A percentile compares a stretch with the other conserved stretches of the same genome.
These are phyloP conservation scores for Stichodactyla helianthus DNA, from an alignment of 64 coral and sea anemone genomes.

Conservation along the genomic window DNA sequence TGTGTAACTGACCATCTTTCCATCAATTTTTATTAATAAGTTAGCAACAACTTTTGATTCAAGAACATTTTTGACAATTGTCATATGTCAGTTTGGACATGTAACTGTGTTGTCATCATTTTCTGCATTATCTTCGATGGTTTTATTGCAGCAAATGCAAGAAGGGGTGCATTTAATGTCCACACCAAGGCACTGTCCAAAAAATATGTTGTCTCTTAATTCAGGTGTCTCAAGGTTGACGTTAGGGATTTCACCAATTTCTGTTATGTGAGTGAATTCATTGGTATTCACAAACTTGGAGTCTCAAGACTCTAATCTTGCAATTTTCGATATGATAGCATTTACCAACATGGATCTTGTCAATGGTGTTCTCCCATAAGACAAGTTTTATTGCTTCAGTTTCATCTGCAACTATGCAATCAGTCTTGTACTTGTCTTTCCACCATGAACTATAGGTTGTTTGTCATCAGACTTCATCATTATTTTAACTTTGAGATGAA, in stretches of 20 bases:
- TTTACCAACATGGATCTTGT: constrained; percentile 27
- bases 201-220: constrained; percentile 16
- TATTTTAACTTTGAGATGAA: constrained; percentile 48
- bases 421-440: constrained; percentile 37
- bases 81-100: constrained; percentile 41
- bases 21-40: constrained; percentile 14
- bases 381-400: constrained; percentile 53
- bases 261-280: constrained; percentile 4
- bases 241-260: constrained; percentile 32
- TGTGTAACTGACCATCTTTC: constrained; percentile 25
- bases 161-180: too few species aligned
- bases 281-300: constrained; percentile 40
- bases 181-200: constrained; percentile 41
- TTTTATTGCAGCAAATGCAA: too few species aligned
- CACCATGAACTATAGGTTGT: constrained; percentile 15
- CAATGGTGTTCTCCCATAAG: constrained; percentile 49
- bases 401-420: constrained; percentile 50
- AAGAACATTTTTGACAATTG: neutral
- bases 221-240: neutral
- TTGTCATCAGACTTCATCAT: constrained; percentile 37
- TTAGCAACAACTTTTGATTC: constrained; percentile 41
- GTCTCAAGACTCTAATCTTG: constrained; percentile 31
- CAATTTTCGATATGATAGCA: constrained; percentile 32
- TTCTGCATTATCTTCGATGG: too few species aligned
- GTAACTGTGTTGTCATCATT: constrained; percentile 27